Evolutionary conservation across 2,113 vertebrate genomes (phyloP), one percentile per base, ranked within the genome.

Genomic region (Morone chrysops): DNA sequence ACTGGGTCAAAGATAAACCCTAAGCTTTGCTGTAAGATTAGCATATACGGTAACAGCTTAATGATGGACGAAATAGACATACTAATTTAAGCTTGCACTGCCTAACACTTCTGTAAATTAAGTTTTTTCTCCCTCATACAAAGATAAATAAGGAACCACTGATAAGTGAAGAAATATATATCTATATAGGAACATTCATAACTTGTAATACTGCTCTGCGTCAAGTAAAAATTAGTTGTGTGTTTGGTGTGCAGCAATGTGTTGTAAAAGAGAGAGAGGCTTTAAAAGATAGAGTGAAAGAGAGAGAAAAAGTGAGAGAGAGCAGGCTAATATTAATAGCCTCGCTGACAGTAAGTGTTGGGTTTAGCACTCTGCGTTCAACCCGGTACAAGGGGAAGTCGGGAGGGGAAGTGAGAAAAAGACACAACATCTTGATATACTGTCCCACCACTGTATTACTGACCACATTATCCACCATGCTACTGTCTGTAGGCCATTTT

Each of bases 371-470:
- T 89, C 87, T 70, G 87, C 57, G 79, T 89, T 94, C 91, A 93
- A 90, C 90, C 92, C 79, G 79, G 94, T 91, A 86, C 92, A 90
- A 95, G 93, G 93, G 95, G 95, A 96, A 96, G 94, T 94, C 75
- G 78, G 80, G 91, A 92, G 92, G 92, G 95, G 95, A 96, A 96
- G 94, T 95, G 95, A 95, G 93, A 95, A 86, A 92, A 86, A 93
- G 69, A 79, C 92, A 87, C 85, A 87, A 87, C 91, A 92, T 90
- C 85, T 92, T 93, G 88, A 93, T 94, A 90, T 89, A 94, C 91
- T 94, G 83, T 89, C 86, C 86, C 89, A 80, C 76, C 74, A 90
- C 94, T 90, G 90, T 91, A 90, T 91, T 90, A 91, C 83, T 90
- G 82, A 92, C 89, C 91, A 92, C 89, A 91, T 92, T 93, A 93